Conservation (phyloP, 64 coral and sea anemone genomes). For the Acropora yongei region DNA sequence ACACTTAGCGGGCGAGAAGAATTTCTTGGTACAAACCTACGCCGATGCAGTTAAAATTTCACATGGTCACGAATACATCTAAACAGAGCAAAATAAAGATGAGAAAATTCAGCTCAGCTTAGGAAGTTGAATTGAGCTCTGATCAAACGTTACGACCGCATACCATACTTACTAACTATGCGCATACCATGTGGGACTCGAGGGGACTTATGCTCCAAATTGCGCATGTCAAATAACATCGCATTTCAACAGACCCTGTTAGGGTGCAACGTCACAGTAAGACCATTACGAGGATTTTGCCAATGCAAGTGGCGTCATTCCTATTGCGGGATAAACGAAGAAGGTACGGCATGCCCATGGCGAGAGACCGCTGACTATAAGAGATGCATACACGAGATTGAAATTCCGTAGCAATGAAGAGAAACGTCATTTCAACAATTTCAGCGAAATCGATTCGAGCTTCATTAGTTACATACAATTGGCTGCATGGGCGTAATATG, state of each 20-base stretch:
- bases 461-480: too few relatives aligned
- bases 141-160: conserved; percentile 10
- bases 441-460: too few relatives aligned
- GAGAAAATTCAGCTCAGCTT: conserved; percentile 15
- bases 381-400: background rate
- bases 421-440: too few relatives aligned
- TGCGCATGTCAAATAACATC: conserved; percentile 43
- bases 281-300: background rate
- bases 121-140: conserved; percentile 26
- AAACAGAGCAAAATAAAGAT: conserved; percentile 1
- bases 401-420: background rate
- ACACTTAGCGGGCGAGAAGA: background rate
- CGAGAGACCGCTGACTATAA: conserved; percentile 23
- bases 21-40: conserved; percentile 17
- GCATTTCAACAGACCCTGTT: background rate
- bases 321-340: conserved; percentile 18
- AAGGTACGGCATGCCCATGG: conserved; percentile 52
- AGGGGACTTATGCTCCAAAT: conserved; percentile 38
- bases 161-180: background rate
- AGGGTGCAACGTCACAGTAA: background rate
- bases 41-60: background rate
- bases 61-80: conserved; percentile 13
- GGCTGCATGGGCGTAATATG: too few relatives aligned
- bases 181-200: conserved; percentile 29
- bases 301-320: conserved; percentile 53